A percentile compares a stretch with the other conserved stretches of the same genome.
phyloP scores from a whole-genome alignment of 2,888 invertebrate genomes.

The Leptothorax acervorum region DNA sequence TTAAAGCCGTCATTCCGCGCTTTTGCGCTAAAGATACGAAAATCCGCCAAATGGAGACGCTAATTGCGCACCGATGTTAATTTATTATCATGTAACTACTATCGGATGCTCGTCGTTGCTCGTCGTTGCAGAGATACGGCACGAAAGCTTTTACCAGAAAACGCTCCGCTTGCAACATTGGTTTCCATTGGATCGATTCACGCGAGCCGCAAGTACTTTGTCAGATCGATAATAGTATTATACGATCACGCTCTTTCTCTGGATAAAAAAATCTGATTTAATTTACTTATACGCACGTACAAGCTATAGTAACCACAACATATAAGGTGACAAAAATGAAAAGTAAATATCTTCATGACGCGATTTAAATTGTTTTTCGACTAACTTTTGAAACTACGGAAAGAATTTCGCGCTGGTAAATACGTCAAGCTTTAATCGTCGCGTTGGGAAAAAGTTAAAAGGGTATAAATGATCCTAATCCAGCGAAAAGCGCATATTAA shows the following conservation, averaged over 20 bases:
- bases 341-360: neutral
- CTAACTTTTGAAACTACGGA: neutral
- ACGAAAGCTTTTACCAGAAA: slow-evolving; percentile 53
- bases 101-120: neutral
- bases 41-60: slow-evolving; percentile 22
- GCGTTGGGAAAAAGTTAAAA: slow-evolving; percentile 6
- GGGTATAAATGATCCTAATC: slow-evolving; percentile 22
- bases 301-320: neutral
- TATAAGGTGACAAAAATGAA: neutral
- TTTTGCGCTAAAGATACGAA: slow-evolving; percentile 5
- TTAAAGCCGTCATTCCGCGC: neutral
- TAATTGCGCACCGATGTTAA: slow-evolving; percentile 32
- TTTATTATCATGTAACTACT: slow-evolving; percentile 24
- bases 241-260: slow-evolving; percentile 18
- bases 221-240: slow-evolving; percentile 40
- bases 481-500: slow-evolving; percentile 19
- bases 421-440: neutral
- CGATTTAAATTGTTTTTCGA: slow-evolving; percentile 9
- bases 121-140: slow-evolving; percentile 28
- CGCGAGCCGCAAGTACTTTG: slow-evolving; percentile 19
- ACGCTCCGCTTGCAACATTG: slow-evolving; percentile 6
- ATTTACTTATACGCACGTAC: neutral
- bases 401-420: neutral
- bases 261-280: slow-evolving; percentile 18
- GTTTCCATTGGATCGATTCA: slow-evolving; percentile 12